A percentile compares a stretch with the other conserved stretches of the same genome.
phyloP scores from a whole-genome alignment of 2,797 vertebrate species.

The Argentina silus region DNA sequence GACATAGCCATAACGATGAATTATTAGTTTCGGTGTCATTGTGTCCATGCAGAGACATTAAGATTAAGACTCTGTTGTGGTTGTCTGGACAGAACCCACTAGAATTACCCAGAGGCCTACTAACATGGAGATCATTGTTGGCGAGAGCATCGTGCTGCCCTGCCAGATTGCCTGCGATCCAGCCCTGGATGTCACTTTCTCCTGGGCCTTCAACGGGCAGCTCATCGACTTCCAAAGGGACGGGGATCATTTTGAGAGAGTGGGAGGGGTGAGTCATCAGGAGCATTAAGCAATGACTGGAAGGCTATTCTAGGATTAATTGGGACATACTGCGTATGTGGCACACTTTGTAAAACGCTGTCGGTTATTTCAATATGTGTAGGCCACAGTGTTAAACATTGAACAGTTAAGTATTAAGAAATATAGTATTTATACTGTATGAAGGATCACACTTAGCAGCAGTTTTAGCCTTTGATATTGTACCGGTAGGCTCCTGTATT shows the following conservation, averaged over 20 bases:
- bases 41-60: conserved; percentile 52
- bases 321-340: background rate
- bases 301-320: conserved; percentile 27
- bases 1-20: conserved; percentile 29
- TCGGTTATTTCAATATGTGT: background rate
- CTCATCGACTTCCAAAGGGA: conserved; percentile 88
- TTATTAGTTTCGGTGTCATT: conserved; percentile 35
- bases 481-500: background rate
- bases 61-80: conserved; percentile 54
- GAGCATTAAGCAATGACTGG: conserved; percentile 45
- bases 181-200: conserved; percentile 88
- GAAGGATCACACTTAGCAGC: background rate
- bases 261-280: conserved; percentile 89
- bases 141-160: conserved; percentile 91
- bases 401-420: too few relatives aligned
- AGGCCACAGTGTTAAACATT: background rate
- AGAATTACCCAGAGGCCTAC: conserved; percentile 91
- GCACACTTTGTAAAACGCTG: background rate
- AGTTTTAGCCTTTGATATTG: background rate
- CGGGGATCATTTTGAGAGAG: conserved; percentile 89
- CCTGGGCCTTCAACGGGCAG: conserved; percentile 93
- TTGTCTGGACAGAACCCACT: conserved; percentile 86
- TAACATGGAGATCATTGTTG: conserved; percentile 93
- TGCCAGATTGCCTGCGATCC: conserved; percentile 94
- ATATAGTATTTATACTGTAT: too few relatives aligned